Evolutionary conservation across 1,140 invertebrate genomes (phyloP), one percentile per base, ranked within the genome.

Genomic region (Cyclargus thomasi): DNA sequence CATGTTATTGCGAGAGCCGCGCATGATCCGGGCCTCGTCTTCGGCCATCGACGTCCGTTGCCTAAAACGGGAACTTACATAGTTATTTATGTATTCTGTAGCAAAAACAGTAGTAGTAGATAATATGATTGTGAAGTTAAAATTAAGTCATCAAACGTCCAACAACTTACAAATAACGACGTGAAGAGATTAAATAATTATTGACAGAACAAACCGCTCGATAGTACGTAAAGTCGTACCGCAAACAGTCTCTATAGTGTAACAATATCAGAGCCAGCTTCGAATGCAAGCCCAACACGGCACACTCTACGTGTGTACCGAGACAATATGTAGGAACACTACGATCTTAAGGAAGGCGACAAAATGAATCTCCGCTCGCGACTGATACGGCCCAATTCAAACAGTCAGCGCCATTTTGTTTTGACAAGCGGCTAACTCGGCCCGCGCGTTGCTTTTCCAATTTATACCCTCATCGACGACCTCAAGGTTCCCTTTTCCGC

Each of bases 371-470:
- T 90, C 88, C 84, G 81, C 79, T 83, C 77, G 83, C 83, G 85
- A 88, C 86, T 88, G 88, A 90, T 90, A 90, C 88, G 83, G 84
- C 84, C 88, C 85, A 88, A 85, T 86, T 86, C 88, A 88, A 90
- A 90, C 85, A 85, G 82, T 88, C 86, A 85, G 77, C 88, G 86
- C 88, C 85, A 90, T 90, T 90, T 90, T 90, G 88, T 88, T 88
- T 85, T 86, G 81, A 85, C 84, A 86, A 86, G 81, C 85, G 83
- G 82, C 85, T 81, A 85, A 82, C 78, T 79, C 77, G 17, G 70
- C 35, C 67, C 57, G 18, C 29, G 20, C 62, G 36, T 57, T 17
- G 29, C 14, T 77, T 75, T 35, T 63, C 76, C 29, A 86, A 86
- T 81, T 65, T 74, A 72, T 70, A 82, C 83, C 73, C 71, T 79